Percentiles rank a stretch among this genome's conserved stretches.
These are phyloP conservation scores for Periophthalmus modestus DNA, from an alignment of 2,113 vertebrate genomes.

Conservation along the genomic window DNA sequence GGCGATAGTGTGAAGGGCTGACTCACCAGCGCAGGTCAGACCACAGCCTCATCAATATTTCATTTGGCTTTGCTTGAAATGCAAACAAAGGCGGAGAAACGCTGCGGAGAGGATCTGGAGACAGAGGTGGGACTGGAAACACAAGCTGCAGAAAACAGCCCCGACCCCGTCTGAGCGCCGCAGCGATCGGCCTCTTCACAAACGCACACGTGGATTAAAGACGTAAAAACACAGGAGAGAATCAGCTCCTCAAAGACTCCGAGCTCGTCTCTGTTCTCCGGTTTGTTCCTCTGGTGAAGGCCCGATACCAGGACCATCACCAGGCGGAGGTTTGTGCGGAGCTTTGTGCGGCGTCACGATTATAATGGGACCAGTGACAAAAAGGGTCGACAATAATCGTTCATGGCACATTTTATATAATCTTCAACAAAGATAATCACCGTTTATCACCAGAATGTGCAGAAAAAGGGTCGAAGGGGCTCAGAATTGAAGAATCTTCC, in stretches of 20 bases:
- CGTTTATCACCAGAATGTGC: too few relatives aligned
- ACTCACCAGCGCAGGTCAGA: conserved; percentile 54
- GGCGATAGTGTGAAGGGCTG: conserved; percentile 62
- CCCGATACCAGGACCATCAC: conserved; percentile 13
- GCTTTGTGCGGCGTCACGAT: too few relatives aligned
- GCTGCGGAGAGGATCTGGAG: conserved; percentile 1
- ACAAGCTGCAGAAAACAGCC: conserved; percentile 6
- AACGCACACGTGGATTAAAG: conserved; percentile 51
- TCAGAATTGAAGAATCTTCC: too few relatives aligned
- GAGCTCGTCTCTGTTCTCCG: conserved; percentile 26
- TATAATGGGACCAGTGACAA: too few relatives aligned
- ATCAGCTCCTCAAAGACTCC: conserved; percentile 28
- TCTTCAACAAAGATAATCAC: too few relatives aligned
- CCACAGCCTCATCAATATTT: conserved; percentile 65
- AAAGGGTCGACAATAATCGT: too few relatives aligned
- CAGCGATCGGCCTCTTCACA: conserved; percentile 31
- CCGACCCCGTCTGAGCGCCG: not conserved
- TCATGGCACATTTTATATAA: too few relatives aligned
- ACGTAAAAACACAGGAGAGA: conserved; percentile 26
- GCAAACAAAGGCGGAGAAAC: conserved; percentile 31
- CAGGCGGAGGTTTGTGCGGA: too few relatives aligned
- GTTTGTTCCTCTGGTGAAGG: conserved; percentile 35
- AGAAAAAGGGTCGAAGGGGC: too few relatives aligned
- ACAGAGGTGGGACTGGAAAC: too few relatives aligned
- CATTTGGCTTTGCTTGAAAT: conserved; percentile 41